Conservation (phyloP, 2,797 vertebrate genomes). For the Distichodus sexfasciatus region DNA sequence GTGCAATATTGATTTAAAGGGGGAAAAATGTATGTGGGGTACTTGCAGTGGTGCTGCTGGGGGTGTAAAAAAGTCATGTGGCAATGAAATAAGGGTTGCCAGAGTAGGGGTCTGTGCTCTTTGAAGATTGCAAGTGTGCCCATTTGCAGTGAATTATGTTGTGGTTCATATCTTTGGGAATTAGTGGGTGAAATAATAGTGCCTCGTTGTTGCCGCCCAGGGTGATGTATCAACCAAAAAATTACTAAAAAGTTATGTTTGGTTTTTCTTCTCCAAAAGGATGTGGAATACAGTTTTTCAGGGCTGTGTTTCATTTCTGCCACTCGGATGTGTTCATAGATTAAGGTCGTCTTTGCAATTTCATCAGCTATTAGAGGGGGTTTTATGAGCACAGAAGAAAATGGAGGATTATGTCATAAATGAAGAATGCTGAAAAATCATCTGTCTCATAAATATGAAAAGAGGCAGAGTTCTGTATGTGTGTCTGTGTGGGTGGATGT, state of each 20-base stretch:
- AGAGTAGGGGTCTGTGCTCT: constrained; percentile 62
- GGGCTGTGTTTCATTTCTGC: constrained; percentile 2
- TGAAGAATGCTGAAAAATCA: constrained; percentile 18
- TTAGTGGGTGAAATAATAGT: constrained; percentile 59
- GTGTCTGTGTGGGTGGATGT: no score
- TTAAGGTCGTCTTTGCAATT: constrained; percentile 4
- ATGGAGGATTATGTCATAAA: constrained; percentile 26
- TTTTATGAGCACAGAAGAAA: constrained; percentile 28
- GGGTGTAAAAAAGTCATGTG: constrained; percentile 64
- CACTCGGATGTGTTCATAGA: not conserved
- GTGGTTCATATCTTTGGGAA: constrained; percentile 54
- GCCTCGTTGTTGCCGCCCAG: no score
- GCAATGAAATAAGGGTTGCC: constrained; percentile 57
- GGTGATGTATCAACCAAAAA: no score
- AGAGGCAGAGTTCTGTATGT: no score
- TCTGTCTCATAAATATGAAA: constrained; percentile 31
- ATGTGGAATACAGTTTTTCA: constrained; percentile 1
- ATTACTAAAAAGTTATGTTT: constrained; percentile 15
- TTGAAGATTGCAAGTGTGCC: constrained; percentile 66
- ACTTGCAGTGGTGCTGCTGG: not conserved
- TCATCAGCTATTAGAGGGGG: constrained; percentile 21
- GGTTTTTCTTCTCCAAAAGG: not conserved
- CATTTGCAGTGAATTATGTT: constrained; percentile 71
- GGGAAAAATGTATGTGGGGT: constrained; percentile 18
- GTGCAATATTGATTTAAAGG: constrained; percentile 53